Conservation (phyloP, 2,888 invertebrate species). For the Drosophila multiciliata region DNA sequence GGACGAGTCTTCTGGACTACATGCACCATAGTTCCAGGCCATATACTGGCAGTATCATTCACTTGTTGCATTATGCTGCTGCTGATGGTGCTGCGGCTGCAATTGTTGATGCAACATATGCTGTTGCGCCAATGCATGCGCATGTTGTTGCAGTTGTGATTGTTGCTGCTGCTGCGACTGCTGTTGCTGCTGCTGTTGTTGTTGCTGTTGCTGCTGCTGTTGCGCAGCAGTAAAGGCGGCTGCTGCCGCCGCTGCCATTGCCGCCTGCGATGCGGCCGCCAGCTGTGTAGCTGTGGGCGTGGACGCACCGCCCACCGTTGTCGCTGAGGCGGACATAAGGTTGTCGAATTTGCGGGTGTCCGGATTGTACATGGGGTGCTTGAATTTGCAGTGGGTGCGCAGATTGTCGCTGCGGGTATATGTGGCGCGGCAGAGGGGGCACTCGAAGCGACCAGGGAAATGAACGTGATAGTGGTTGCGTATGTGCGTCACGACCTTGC, state of each 20-base stretch:
- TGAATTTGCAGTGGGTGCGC: slow-evolving; percentile 96
- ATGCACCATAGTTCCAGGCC: slow-evolving; percentile 84
- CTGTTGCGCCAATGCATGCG: slow-evolving; percentile 71
- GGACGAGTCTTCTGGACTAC: slow-evolving; percentile 79
- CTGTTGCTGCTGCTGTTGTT: slow-evolving; percentile 77
- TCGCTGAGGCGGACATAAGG: slow-evolving; percentile 87
- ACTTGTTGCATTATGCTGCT: slow-evolving; percentile 83
- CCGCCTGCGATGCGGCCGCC: slow-evolving; percentile 85
- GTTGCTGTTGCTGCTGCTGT: slow-evolving; percentile 81
- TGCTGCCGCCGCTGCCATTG: slow-evolving; percentile 85
- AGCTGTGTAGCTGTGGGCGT: slow-evolving; percentile 86
- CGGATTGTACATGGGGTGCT: slow-evolving; percentile 94
- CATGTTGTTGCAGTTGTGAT: slow-evolving; percentile 75
- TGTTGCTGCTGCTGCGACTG: slow-evolving; percentile 71
- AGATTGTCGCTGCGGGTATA: slow-evolving; percentile 97
- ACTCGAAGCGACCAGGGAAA: slow-evolving; percentile 96
- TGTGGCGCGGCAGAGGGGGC: slow-evolving; percentile 95
- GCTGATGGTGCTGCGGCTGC: slow-evolving; percentile 82
- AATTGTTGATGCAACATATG: slow-evolving; percentile 71
- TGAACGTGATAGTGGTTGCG: slow-evolving; percentile 97
- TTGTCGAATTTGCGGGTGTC: slow-evolving; percentile 95
- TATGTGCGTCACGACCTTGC: slow-evolving; percentile 97
- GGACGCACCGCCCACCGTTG: slow-evolving; percentile 83
- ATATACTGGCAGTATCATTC: slow-evolving; percentile 84
- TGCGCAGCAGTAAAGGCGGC: slow-evolving; percentile 83